Base-by-base conservation (phyloP, 35 echinoderm and acorn worm species). In the Strongylocentrotus purpuratus region DNA sequence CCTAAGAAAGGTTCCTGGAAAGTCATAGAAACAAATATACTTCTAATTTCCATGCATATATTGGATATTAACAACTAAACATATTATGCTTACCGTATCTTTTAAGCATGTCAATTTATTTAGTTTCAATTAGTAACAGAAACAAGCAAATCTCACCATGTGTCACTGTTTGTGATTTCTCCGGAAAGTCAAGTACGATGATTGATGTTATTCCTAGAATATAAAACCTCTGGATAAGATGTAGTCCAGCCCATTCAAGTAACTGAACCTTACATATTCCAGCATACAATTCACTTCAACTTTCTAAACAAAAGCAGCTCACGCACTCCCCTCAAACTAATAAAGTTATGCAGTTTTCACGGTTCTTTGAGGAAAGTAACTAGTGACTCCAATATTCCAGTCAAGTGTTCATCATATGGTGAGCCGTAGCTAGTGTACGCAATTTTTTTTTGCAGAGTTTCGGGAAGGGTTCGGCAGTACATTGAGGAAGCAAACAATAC, bases 401-500 rank as follows among this genome's bases (percentile, higher is more conserved):
- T 78, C 65, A 78, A 78, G 8, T 78, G 65, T 78, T 78, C 18
- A n/a, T 7, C 7, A 7, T 78, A n/a, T 28, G 65, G 20, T 28
- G 65, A 78, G 6, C 65, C 0, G 65, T 7, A 78, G 22, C 22
- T 22, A 78, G 65, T 18, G 28, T 0, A 28, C 1, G 20, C 18
- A 78, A n/a, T 7, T 78, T 78, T 78, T 78, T 70, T 20, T 78
- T n/a, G 10, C 15, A 55, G 50, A 78, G 65, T n/a, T 78, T 89
- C 15, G 33, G 33, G 33, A 89, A 28, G 32, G 87, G 33, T 35
- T 89, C 33, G 45, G 87, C 87, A 45, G 32, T 89, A 9, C 87
- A 89, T 17, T 28, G 87, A 46, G 87, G 87, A 89, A 89, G 33
- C 87, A 89, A 89, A 89, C 87, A 89, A 89, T 89, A 89, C 87